Evolutionary conservation across 2,888 invertebrate species (phyloP).

Genomic region (Dinocampus coccinellae): DNA sequence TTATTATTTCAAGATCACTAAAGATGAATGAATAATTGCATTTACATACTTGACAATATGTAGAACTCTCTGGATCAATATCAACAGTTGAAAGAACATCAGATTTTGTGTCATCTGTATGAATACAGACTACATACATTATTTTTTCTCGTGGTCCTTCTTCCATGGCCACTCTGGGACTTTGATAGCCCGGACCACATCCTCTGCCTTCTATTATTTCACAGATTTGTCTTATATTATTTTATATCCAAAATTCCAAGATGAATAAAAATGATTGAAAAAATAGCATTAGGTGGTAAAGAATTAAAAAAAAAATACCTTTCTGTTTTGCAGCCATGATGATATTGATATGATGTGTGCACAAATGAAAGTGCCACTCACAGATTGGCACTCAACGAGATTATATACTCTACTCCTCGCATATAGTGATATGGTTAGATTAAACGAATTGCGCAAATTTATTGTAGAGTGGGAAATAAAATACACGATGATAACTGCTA

Average conservation of each 20-base stretch:
- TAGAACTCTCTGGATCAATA: constrained; percentile 87
- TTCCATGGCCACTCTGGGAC: constrained; percentile 86
- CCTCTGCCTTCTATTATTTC: constrained; percentile 40
- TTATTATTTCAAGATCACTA: too few species aligned
- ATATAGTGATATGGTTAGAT: background rate
- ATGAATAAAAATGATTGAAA: constrained; percentile 28
- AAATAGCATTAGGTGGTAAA: background rate
- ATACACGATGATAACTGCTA: background rate
- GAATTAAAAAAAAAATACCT: too few species aligned
- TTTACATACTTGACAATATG: constrained; percentile 82
- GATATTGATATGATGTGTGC: background rate
- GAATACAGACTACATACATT: constrained; percentile 90
- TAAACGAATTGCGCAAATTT: background rate
- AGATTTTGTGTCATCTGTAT: constrained; percentile 80
- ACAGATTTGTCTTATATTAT: background rate
- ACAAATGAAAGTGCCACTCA: background rate
- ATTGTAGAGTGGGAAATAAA: background rate
- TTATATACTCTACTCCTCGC: background rate
- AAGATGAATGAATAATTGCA: background rate
- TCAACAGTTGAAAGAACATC: constrained; percentile 94
- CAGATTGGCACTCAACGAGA: background rate
- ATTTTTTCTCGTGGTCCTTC: constrained; percentile 87
- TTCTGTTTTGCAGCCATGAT: background rate
- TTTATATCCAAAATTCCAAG: background rate
- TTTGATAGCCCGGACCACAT: constrained; percentile 81